These are phyloP conservation scores for Lasioglossum oenotherae DNA, from an alignment of 2,888 invertebrate genomes.

Conservation along the genomic window DNA sequence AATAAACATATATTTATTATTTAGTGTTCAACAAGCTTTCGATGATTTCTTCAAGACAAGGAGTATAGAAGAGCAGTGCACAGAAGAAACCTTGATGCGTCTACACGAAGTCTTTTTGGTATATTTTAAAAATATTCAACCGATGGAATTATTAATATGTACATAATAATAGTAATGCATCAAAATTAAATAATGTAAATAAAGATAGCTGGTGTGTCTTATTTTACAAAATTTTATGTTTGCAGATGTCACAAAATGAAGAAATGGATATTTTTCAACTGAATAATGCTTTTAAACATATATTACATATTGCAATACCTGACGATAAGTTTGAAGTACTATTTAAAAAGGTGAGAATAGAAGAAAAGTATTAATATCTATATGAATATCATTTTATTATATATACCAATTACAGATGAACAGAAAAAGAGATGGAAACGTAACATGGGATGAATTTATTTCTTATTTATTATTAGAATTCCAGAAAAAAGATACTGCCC, in stretches of 20 bases:
- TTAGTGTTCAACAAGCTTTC: conserved; percentile 69
- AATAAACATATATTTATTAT: neutral
- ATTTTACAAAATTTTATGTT: neutral
- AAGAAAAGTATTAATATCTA: neutral
- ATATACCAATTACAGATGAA: conserved; percentile 85
- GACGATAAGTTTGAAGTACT: conserved; percentile 87
- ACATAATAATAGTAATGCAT: neutral
- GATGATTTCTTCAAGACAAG: conserved; percentile 63
- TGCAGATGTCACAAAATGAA: conserved; percentile 64
- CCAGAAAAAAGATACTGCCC: conserved; percentile 88
- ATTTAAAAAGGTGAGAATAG: conserved; percentile 86
- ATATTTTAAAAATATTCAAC: conserved; percentile 19
- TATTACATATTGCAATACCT: conserved; percentile 68
- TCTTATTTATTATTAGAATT: conserved; percentile 91
- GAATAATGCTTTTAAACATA: conserved; percentile 67
- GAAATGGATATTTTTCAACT: conserved; percentile 71
- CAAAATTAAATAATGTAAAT: neutral
- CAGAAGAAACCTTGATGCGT: conserved; percentile 70
- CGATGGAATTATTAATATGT: conserved; percentile 8
- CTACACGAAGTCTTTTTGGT: conserved; percentile 76
- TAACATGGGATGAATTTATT: conserved; percentile 92
- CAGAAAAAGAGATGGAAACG: conserved; percentile 85
- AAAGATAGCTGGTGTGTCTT: neutral
- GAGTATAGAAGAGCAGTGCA: conserved; percentile 73
- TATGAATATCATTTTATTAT: neutral